Base-by-base conservation (phyloP, 2,888 invertebrate genomes). In the Trypoxylon attenuatum region DNA sequence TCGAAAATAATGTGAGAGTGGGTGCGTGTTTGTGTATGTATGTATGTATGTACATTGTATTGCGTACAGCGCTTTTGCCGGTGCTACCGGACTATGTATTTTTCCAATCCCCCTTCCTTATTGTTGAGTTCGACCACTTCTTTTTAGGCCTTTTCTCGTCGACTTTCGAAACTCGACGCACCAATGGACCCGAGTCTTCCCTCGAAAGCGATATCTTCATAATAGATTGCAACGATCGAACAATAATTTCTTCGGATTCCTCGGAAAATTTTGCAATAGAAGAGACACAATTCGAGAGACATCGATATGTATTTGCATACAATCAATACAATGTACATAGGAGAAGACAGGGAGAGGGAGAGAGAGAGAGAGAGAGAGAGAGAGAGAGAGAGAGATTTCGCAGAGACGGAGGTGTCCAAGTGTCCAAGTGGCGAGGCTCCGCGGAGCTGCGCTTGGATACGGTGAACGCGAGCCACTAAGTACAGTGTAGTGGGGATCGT, bases 401-500 rank as follows among this genome's bases (percentile, higher is more conserved):
- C 13, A 10, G n/a, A 13, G 33, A 33, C 33, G 33, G 33, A 33
- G 13, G 33, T 33, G 33, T 10, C 33, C 33, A 13, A 33, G 33
- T 59, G 51, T n/a, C 45, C 38, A 21, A 47, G 47, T 2, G 41
- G 42, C 16, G 18, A n/a, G 25, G 33, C 15, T 13, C 19, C 13
- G 10, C 13, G 16, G 29, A n/a, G n/a, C n/a, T n/a, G 33, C 10
- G 43, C 38, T 42, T 16, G 55, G 46, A 49, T 29, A n/a, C 61
- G 10, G 50, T 41, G 49, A 21, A 53, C 23, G 47, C 33, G 61
- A 43, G 25, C 33, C 51, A 51, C 38, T 51, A 50, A 23, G 53
- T 42, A 42, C 6, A 49, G 52, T 58, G 33, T 70, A 71, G 82
- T 71, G 82, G 82, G 83, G 82, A 71, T 76, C 52, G 71, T 69